Evolutionary conservation across 2,888 invertebrate species (phyloP), one percentile per base, ranked within the genome.

Genomic region (Anarsia innoxiella): DNA sequence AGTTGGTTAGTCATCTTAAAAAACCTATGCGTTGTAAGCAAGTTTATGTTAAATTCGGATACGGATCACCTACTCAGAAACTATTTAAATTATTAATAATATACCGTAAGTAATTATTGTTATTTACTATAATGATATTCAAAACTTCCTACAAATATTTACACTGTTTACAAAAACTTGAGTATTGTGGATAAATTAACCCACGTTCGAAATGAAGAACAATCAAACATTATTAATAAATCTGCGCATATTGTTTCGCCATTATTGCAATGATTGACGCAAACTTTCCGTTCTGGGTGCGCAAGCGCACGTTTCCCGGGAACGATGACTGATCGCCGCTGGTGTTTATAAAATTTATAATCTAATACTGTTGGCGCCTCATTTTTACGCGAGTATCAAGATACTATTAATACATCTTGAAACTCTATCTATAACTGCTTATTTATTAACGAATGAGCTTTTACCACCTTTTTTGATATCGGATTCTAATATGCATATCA

Each of bases 281-380:
- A 49, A 40, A 36, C 40, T 35, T 33, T 16, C 45, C 41, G 39
- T 39, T 32, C 33, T 39, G 25, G 43, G 42, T 41, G 46, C 46
- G 48, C 48, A 23, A 35, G 50, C 53, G 53, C 48, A 44, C 46
- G 49, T 45, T 56, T 60, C 56, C 36, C 41, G 46, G 49, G 51
- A 56, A 51, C 49, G 56, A 55, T 59, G 63, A 63, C 50, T 54
- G 49, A 54, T 51, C 39, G 45, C 40, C 41, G 23, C 19, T 23
- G 13, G 19, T 36, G 31, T 28, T 39, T 36, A 39, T 23, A 31
- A 37, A 19, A 31, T 35, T 37, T 31, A 35, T 31, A 33, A 35
- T 28, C 31, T 19, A 23, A 37, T 38, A 28, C 35, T 23, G 10
- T 12, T 19, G 12, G n/a, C 29, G 19, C 12, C 13, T 19, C 12